Conservation (phyloP, 1,140 invertebrate species). For the Trinorchestia longiramus region DNA sequence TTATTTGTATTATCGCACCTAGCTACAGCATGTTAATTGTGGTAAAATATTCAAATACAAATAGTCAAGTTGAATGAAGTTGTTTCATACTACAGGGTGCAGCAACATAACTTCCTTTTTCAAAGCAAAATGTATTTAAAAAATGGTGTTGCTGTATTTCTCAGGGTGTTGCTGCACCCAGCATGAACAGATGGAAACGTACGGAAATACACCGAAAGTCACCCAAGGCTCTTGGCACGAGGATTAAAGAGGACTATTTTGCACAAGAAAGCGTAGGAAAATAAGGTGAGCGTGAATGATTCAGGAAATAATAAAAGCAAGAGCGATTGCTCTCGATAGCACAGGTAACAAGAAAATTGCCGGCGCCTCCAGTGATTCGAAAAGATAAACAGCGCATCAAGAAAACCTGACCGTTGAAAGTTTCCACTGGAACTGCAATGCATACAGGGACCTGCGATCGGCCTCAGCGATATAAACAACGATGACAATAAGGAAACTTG, state of each 20-base stretch:
- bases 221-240: background rate
- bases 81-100: too few relatives aligned
- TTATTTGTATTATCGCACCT: background rate
- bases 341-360: conserved; percentile 33
- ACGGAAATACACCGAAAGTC: background rate
- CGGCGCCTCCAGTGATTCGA: background rate
- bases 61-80: too few relatives aligned
- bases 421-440: conserved; percentile 10
- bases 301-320: background rate
- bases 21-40: background rate
- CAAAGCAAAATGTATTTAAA: too few relatives aligned
- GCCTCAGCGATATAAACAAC: background rate
- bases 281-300: background rate
- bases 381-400: background rate
- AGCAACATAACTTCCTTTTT: too few relatives aligned
- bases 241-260: background rate
- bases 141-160: too few relatives aligned
- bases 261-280: background rate
- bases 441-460: background rate
- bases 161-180: too few relatives aligned
- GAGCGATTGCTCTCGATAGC: background rate
- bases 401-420: background rate
- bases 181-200: too few relatives aligned
- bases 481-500: background rate
- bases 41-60: too few relatives aligned